phyloP scores from a whole-genome alignment of 2,113 vertebrate genomes.

The Lanius ludovicianus region DNA sequence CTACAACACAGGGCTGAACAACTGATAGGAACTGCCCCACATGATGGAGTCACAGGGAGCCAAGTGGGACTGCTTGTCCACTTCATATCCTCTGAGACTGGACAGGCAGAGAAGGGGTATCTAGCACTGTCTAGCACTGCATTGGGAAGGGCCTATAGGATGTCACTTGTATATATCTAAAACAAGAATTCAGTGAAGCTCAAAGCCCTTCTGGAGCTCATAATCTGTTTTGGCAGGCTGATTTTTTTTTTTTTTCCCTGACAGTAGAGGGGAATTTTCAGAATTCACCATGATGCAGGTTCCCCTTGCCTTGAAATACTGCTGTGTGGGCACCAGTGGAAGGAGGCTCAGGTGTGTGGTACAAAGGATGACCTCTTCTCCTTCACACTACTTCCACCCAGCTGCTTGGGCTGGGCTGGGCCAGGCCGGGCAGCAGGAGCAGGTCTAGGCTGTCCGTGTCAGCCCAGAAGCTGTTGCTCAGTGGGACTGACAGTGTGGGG shows the following conservation, averaged over 20 bases:
- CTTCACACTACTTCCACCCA: background rate
- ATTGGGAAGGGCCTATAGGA: background rate
- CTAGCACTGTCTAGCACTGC: background rate
- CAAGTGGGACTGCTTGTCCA: background rate
- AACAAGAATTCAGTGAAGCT: background rate
- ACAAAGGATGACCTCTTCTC: background rate
- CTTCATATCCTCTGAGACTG: background rate
- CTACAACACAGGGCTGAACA: background rate
- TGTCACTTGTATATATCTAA: background rate
- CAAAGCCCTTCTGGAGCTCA: background rate
- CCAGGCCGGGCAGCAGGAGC: background rate
- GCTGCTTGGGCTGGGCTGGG: background rate
- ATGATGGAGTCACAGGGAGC: background rate
- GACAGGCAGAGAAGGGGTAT: background rate
- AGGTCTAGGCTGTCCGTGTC: background rate
- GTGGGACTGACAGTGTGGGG: background rate
- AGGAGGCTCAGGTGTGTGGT: background rate
- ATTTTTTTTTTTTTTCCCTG: accelerated
- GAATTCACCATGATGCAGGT: background rate
- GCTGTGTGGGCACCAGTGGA: background rate
- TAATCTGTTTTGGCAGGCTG: background rate
- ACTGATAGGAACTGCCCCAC: background rate
- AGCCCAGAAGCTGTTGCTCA: background rate
- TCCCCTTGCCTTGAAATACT: background rate
- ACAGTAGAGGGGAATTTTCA: accelerated